Evolutionary conservation across 2,888 invertebrate genomes (phyloP).

Genomic region (Drymonia ruficornis): DNA sequence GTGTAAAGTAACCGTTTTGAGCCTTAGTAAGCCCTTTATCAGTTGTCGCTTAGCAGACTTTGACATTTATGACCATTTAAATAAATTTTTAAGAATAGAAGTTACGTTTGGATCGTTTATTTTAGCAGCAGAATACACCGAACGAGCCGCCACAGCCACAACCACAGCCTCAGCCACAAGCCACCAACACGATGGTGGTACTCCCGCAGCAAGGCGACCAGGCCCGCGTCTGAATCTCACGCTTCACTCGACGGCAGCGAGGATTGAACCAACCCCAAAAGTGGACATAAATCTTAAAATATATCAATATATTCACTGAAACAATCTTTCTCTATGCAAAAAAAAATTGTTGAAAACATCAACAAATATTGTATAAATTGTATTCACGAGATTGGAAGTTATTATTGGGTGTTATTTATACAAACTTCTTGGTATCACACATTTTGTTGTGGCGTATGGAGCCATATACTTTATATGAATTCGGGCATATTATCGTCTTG

Average conservation of each 20-base stretch:
- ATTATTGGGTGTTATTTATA: no score
- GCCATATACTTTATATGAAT: no score
- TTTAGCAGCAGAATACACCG: constrained; percentile 39
- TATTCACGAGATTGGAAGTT: no score
- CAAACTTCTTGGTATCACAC: no score
- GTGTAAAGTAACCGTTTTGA: no score
- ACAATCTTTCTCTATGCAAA: not conserved
- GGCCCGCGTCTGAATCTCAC: constrained; percentile 68
- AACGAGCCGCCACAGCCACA: constrained; percentile 35
- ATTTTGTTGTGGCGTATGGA: no score
- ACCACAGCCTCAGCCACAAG: constrained; percentile 26
- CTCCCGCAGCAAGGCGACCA: constrained; percentile 61
- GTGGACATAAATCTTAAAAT: not conserved
- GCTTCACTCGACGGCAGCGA: constrained; percentile 27
- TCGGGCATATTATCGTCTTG: no score
- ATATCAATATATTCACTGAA: not conserved
- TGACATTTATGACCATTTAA: no score
- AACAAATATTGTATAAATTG: not conserved
- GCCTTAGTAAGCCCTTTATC: no score
- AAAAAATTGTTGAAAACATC: not conserved
- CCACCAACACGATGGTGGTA: constrained; percentile 65
- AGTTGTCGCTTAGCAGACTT: no score
- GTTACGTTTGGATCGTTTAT: not conserved
- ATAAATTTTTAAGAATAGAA: no score
- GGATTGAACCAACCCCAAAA: constrained; percentile 25